Conservation (phyloP, 2,113 vertebrate species). For the Ia io region DNA sequence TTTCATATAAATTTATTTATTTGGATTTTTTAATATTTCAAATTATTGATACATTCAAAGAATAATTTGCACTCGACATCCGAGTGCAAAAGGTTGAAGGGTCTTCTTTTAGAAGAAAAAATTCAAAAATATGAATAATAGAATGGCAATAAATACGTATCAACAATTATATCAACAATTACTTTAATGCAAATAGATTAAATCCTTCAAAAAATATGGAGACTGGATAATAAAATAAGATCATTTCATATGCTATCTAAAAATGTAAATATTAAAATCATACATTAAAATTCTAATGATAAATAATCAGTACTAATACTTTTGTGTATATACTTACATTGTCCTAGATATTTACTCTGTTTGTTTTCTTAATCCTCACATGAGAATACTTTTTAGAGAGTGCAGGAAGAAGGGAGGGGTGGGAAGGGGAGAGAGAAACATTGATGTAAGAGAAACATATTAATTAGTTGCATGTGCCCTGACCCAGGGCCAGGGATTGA, state of each 20-base stretch:
- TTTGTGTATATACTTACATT: neutral
- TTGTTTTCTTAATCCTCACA: neutral
- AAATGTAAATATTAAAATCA: constrained; percentile 18
- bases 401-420: too few species aligned
- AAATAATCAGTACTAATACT: neutral
- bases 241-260: neutral
- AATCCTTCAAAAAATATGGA: neutral
- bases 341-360: neutral
- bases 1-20: too few species aligned
- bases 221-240: neutral
- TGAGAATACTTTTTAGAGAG: too few species aligned
- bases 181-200: neutral
- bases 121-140: neutral
- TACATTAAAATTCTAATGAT: neutral
- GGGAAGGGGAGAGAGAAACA: too few species aligned
- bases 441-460: too few species aligned
- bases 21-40: too few species aligned
- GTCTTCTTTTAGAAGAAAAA: neutral
- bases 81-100: neutral
- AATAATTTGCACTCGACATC: too few species aligned
- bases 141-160: neutral
- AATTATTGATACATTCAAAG: too few species aligned
- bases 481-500: too few species aligned
- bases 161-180: neutral
- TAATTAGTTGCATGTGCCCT: too few species aligned